Base-by-base conservation (phyloP, 2,113 vertebrate genomes). In the Synodontis membranacea region DNA sequence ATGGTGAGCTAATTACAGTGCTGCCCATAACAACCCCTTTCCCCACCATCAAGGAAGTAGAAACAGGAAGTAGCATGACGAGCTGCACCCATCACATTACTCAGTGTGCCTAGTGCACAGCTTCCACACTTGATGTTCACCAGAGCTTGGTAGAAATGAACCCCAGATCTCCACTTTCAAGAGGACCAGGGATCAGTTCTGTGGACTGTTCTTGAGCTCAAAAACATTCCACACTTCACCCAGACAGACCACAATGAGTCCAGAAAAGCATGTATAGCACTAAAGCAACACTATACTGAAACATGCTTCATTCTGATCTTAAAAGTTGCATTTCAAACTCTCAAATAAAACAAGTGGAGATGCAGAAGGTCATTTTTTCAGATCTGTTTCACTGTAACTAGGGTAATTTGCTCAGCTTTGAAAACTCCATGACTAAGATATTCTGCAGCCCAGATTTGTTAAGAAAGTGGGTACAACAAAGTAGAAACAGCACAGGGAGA, bases 401-500 rank as follows among this genome's bases (percentile, higher is more conserved):
- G 17, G 0, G 4, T 17, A 78, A 48, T 62, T 74, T 19, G 2
- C 37, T 48, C 1, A 46, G 15, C 21, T 44, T 17, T 48, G 34
- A 78, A 85, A 79, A 62, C 54, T 2, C 78, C 21, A 62, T 79
- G 74, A 66, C 3, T 52, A 78, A 39, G 58, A 68, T 31, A 58
- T 64, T 85, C n/a, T 15, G 2, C 31, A 34, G 70, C 52, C 50
- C 37, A 60, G 72, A 39, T 42, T 68, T 80, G 75, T 46, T 34
- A 25, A 56, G 72, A 86, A 83, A 80, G 48, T 37, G 86, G 84
- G 83, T 82, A 17, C 4, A 31, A 62, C 56, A 87, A 80, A 84
- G 64, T 74, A 79, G 79, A 90, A 87, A 88, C 88, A 92, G 81
- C 42, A 90, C 88, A 81, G 86, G 89, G 25, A 62, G 92, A 78